Base-by-base conservation (phyloP, 1,140 invertebrate genomes). In the Polypedilum pembai region DNA sequence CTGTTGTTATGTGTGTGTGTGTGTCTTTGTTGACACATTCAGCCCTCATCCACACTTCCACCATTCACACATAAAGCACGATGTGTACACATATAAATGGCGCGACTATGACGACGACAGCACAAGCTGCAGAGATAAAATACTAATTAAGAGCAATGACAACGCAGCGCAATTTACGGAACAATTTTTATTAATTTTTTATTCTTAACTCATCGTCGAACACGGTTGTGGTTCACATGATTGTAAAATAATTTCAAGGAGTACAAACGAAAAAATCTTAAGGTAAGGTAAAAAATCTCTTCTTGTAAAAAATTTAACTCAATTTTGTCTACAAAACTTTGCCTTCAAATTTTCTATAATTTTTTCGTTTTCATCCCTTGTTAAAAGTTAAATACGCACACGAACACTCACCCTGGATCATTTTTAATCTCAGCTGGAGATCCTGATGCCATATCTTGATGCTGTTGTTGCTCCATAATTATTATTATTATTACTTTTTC, bases 341-440 rank as follows among this genome's bases (percentile, higher is more conserved):
- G n/a, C n/a, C n/a, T n/a, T n/a, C n/a, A n/a, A n/a, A n/a, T n/a
- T n/a, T n/a, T n/a, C n/a, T n/a, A n/a, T n/a, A n/a, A n/a, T n/a
- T n/a, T 41, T 41, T 41, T 41, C 10, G 5, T 41, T 41, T 41
- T 41, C 10, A 10, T 41, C 15, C 1, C 15, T 10, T 45, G 41
- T 45, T 8, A 8, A 45, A 8, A 45, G 41, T 17, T 74, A 76
- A 75, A 74, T 74, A 76, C 76, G 75, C 77, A 79, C 77, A 79
- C 79, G 78, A 78, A 75, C 77, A 86, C 89, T 86, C 90, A 94
- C 92, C 92, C 92, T 83, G 92, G 92, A 86, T 94, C 92, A 87
- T 94, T 93, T 84, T 92, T 91, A 83, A 92, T 90, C 86, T 94
- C 92, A 74, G 90, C 89, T 75, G 91, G 90, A 79, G 91, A 90